phyloP scores from a whole-genome alignment of 2,797 vertebrate genomes.

The Agapornis canus region DNA sequence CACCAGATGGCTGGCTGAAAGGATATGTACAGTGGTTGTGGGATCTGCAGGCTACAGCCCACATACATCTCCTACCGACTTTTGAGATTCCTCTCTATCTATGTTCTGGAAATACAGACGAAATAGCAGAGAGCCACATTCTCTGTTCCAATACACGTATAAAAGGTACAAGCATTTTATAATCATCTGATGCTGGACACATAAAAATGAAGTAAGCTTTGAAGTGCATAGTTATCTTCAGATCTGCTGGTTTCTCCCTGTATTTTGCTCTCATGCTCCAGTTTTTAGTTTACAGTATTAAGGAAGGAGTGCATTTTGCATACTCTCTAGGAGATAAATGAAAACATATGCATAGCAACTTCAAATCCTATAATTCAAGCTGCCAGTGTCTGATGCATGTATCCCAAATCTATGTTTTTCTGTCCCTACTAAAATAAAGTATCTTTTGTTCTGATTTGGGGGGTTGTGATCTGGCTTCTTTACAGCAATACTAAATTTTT shows the following conservation, averaged over 20 bases:
- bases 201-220: background rate
- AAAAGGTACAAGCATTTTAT: background rate
- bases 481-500: background rate
- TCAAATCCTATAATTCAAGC: background rate
- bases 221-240: background rate
- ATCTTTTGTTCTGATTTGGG: background rate
- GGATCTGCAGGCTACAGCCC: constrained; percentile 10
- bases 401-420: background rate
- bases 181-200: background rate
- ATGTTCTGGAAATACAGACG: background rate
- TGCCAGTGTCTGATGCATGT: background rate
- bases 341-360: background rate
- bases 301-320: background rate
- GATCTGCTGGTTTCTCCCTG: background rate
- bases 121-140: background rate
- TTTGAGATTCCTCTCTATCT: background rate
- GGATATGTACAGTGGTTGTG: background rate
- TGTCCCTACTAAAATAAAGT: background rate
- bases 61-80: background rate
- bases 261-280: background rate
- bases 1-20: background rate
- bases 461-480: background rate
- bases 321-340: background rate
- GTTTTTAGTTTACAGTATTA: background rate
- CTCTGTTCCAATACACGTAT: background rate